Base-by-base conservation (phyloP, 1,140 invertebrate species). In the Temnothorax longispinosus region DNA sequence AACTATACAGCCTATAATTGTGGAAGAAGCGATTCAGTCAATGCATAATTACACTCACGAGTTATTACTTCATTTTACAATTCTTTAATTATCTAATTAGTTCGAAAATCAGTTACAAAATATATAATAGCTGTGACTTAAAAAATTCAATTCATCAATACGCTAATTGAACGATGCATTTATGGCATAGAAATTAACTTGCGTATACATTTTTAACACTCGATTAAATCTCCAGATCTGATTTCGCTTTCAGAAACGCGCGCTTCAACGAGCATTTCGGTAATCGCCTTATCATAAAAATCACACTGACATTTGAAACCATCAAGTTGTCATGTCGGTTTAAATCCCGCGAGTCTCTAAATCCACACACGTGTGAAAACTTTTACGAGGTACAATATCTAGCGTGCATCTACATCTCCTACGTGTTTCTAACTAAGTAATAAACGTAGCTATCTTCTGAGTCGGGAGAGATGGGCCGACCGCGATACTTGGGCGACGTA, bases 351-450 rank as follows among this genome's bases (percentile, higher is more conserved):
- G 50, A 75, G 35, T 41, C 35, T 27, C 32, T 35, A 58, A 54
- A 60, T 76, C 58, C 38, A 67, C 62, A 27, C 35, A 41, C 38
- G 74, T 27, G 54, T 41, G 8, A 76, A 41, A 58, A 41, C 21
- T 62, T 77, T 77, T 77, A 60, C 35, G 56, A 60, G 38, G 27
- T 35, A 41, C 32, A 64, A 35, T 47, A 78, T 78, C 60, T 65
- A 44, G 27, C 32, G 58, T 62, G 27, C 7, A 47, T 62, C 75
- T 47, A 15, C 60, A 78, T 78, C 75, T 77, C 38, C 21, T 47
- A 47, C 41, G 38, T 15, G 72, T 58, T 44, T 58, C 74, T 50
- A 65, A 35, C 15, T 65, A 27, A 27, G 27, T 27, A 27, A 44
- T 65, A 78, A 78, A 52, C 27, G 7, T 32, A 65, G 76, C 76